Evolutionary conservation across 2,113 vertebrate species (phyloP).

Genomic region (Mellivora capensis): DNA sequence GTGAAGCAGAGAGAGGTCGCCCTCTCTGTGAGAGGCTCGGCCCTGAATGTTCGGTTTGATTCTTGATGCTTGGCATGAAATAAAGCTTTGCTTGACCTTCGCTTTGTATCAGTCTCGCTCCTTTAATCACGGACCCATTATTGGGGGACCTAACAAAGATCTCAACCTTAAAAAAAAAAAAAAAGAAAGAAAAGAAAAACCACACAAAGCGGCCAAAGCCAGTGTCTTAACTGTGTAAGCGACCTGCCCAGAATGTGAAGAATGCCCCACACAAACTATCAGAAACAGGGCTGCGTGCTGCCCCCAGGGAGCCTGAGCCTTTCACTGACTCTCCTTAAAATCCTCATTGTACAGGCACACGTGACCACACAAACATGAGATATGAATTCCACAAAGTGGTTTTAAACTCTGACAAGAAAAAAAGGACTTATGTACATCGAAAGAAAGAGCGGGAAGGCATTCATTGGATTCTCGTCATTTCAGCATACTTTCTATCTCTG

Average conservation of each 20-base stretch:
- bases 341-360: neutral
- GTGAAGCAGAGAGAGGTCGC: no score
- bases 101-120: no score
- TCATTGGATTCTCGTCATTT: neutral
- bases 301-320: neutral
- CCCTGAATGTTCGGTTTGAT: no score
- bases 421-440: neutral
- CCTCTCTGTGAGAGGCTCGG: no score
- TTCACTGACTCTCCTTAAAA: neutral
- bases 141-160: no score
- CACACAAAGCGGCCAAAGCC: neutral
- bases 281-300: rapidly evolving
- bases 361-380: neutral
- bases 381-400: neutral
- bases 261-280: neutral
- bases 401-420: neutral
- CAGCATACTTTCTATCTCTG: neutral
- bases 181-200: no score
- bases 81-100: no score
- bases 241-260: neutral
- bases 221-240: neutral
- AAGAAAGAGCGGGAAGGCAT: neutral
- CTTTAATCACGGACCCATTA: no score
- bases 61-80: no score
- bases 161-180: conserved; percentile 32